A percentile compares a stretch with the other conserved stretches of the same genome.
phyloP scores from a whole-genome alignment of 1,140 invertebrate species.

The Brachionus plicatilis region DNA sequence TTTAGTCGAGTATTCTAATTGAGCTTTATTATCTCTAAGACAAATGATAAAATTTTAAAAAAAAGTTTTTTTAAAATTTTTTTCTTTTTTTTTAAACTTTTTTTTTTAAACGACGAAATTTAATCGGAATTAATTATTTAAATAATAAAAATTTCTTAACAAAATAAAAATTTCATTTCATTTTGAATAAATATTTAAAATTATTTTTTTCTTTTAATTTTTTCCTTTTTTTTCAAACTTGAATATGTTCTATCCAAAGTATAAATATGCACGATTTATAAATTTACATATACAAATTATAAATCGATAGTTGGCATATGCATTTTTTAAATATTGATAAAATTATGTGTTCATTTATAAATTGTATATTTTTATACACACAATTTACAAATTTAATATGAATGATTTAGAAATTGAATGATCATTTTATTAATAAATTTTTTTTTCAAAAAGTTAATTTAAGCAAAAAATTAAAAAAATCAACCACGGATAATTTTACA shows the following conservation, averaged over 20 bases:
- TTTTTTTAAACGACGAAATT: neutral
- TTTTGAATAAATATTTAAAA: neutral
- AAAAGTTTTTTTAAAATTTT: neutral
- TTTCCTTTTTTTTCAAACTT: no score
- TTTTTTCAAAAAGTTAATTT: neutral
- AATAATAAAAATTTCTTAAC: neutral
- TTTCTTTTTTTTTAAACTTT: neutral
- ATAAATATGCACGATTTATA: no score
- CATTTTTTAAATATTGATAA: neutral
- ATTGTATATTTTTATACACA: neutral
- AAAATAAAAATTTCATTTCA: neutral
- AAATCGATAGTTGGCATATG: neutral
- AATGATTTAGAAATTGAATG: no score
- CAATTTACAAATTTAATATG: neutral
- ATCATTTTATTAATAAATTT: no score
- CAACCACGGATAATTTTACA: no score
- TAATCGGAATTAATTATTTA: slow-evolving; percentile 14
- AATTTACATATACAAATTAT: neutral
- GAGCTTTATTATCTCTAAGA: neutral
- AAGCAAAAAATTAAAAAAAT: neutral
- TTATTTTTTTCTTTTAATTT: no score
- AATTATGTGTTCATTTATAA: neutral
- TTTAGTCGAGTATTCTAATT: neutral
- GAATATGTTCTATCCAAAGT: neutral
- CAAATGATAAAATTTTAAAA: slow-evolving; percentile 10